phyloP scores from a whole-genome alignment of 1,140 invertebrate genomes.

The Conus ventricosus region DNA sequence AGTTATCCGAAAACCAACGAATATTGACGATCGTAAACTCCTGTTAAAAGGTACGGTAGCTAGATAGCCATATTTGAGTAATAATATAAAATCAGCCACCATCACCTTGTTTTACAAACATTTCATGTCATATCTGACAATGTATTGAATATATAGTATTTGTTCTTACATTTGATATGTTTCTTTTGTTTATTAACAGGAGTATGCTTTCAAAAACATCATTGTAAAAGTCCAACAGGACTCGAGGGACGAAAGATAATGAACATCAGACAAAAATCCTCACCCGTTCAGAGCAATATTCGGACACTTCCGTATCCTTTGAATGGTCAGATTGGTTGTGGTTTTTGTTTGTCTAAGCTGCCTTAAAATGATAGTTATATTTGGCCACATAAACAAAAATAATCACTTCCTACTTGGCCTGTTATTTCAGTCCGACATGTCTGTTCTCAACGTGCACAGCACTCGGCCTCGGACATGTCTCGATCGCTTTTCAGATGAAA shows the following conservation, averaged over 20 bases:
- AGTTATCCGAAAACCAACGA: neutral
- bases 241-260: constrained; percentile 19
- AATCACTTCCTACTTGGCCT: constrained; percentile 21
- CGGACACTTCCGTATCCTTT: constrained; percentile 16
- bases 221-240: constrained; percentile 17
- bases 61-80: constrained; percentile 14
- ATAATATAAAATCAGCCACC: constrained; percentile 7
- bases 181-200: neutral
- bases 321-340: neutral
- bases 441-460: constrained; percentile 18
- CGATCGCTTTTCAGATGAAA: neutral
- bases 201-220: constrained; percentile 24
- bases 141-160: neutral
- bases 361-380: too few species aligned
- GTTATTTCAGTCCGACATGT: neutral
- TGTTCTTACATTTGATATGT: neutral
- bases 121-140: neutral
- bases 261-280: constrained; percentile 21
- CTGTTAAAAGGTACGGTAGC: constrained; percentile 18
- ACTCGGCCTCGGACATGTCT: neutral
- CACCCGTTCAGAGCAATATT: constrained; percentile 21
- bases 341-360: neutral
- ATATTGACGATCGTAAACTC: neutral
- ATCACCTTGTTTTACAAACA: neutral
- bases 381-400: neutral